Base-by-base conservation (phyloP, 2,113 vertebrate species). In the Apodemus speciosus region DNA sequence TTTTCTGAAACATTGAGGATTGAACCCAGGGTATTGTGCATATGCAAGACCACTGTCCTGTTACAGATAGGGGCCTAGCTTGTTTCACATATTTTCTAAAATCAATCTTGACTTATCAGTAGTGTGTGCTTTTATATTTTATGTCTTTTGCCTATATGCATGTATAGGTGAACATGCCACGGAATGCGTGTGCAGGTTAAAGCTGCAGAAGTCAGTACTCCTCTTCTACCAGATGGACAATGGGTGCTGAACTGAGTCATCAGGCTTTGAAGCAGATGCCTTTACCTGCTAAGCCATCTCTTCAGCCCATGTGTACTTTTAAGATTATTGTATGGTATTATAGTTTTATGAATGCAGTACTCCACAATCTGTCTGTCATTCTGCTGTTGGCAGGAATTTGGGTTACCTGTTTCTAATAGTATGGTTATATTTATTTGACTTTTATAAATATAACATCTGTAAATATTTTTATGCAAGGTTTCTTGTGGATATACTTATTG, bases 281-380 rank as follows among this genome's bases (percentile, higher is more conserved):
- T 43, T 60, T 30, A 62, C 14, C 56, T 43, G 56, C 23, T 83
- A 9, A 64, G 27, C 40, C 40, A 64, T 46, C 9, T 84, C 15
- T 64, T 46, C 9, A 64, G 81, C 81, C 40, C 27, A 46, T 30
- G 32, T 51, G 43, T 53, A 25, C 20, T 49, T 69, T 53, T 71
- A 89, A 91, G 14, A 87, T 84, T 88, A 21, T 68, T 53, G 20
- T 40, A 20, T 90, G 89, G 60, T 93, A 83, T 80, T 94, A 62
- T 46, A 77, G 25, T 35, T 58, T 13, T 90, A 46, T 66, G 72
- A 90, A 85, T 79, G 51, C 5, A 75, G 11, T 46, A 58, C 56
- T 92, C 27, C n/a, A 43, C 23, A 86, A 49, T 93, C 77, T 88
- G 58, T 62, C 95, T 73, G 84, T 38, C 58, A 69, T 86, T 91